A percentile compares a stretch with the other conserved stretches of the same genome.
Evolutionary conservation across 2,888 invertebrate species (phyloP).

Genomic region (Brachylomia viminalis): DNA sequence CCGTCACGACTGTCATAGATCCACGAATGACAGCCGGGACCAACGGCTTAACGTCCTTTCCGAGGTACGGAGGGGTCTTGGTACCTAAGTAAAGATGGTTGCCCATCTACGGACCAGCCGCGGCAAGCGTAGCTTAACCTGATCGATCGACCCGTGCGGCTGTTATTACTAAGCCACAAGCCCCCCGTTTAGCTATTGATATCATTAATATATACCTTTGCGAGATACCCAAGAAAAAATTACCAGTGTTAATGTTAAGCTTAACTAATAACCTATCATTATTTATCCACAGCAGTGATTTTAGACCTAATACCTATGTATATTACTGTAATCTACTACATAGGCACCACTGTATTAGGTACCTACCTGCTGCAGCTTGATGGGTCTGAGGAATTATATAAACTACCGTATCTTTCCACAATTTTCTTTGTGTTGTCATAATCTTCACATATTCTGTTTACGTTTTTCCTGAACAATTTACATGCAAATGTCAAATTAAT

Average conservation of each 20-base stretch:
- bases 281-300: conserved; percentile 27
- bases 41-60: no score
- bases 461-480: conserved; percentile 65
- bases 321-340: conserved; percentile 21
- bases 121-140: no score
- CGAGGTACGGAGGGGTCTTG: no score
- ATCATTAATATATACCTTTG: conserved; percentile 30
- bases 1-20: no score
- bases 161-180: no score
- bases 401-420: conserved; percentile 42
- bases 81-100: no score
- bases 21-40: no score
- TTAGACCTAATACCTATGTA: conserved; percentile 18
- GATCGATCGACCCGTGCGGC: no score
- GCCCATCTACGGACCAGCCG: no score
- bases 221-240: conserved; percentile 35
- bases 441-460: conserved; percentile 56
- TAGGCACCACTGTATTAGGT: conserved; percentile 8
- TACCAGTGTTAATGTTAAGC: conserved; percentile 17
- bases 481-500: conserved; percentile 66
- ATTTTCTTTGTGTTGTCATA: conserved; percentile 45
- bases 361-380: conserved; percentile 1
- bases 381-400: conserved; percentile 8
- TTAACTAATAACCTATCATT: conserved; percentile 42
- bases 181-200: conserved; percentile 29